These are phyloP conservation scores for Rhinophrynus dorsalis DNA, from an alignment of 2,797 vertebrate genomes.

Conservation along the genomic window DNA sequence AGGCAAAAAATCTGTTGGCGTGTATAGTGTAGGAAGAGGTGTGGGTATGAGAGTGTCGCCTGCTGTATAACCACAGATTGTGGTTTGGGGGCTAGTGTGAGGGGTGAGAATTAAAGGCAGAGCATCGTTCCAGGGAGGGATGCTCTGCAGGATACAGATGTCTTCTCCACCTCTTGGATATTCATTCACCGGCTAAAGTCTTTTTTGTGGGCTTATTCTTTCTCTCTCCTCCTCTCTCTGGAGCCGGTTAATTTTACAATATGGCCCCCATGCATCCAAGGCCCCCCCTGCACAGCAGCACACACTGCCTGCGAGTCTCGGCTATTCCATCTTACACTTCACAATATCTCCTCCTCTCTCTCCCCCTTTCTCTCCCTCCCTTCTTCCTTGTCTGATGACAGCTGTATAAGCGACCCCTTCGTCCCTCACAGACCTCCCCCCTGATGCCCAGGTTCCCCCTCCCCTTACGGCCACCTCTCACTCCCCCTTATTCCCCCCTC, in stretches of 20 bases:
- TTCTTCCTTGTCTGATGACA: slow-evolving; percentile 54
- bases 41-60: slow-evolving; percentile 6
- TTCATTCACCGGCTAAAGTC: slow-evolving; percentile 40
- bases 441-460: slow-evolving; percentile 56
- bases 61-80: background rate
- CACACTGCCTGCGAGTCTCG: slow-evolving; percentile 28
- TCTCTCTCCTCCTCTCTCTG: slow-evolving; percentile 9
- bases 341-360: slow-evolving; percentile 53
- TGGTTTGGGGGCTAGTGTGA: background rate
- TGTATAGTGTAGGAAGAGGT: background rate
- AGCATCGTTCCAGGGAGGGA: slow-evolving; percentile 35
- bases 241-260: slow-evolving; percentile 48
- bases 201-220: slow-evolving; percentile 29
- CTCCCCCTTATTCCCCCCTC: slow-evolving; percentile 68
- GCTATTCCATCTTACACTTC: slow-evolving; percentile 47
- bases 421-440: slow-evolving; percentile 61
- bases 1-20: slow-evolving; percentile 1
- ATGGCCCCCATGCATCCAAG: slow-evolving; percentile 22
- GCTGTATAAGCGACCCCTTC: slow-evolving; percentile 61
- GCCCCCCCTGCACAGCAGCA: slow-evolving; percentile 18
- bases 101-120: slow-evolving; percentile 16
- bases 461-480: slow-evolving; percentile 43
- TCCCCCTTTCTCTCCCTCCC: slow-evolving; percentile 46
- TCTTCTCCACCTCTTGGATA: slow-evolving; percentile 46
- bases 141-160: slow-evolving; percentile 39